Base-by-base conservation (phyloP, 1,140 invertebrate genomes). In the Parapsyche elsis region DNA sequence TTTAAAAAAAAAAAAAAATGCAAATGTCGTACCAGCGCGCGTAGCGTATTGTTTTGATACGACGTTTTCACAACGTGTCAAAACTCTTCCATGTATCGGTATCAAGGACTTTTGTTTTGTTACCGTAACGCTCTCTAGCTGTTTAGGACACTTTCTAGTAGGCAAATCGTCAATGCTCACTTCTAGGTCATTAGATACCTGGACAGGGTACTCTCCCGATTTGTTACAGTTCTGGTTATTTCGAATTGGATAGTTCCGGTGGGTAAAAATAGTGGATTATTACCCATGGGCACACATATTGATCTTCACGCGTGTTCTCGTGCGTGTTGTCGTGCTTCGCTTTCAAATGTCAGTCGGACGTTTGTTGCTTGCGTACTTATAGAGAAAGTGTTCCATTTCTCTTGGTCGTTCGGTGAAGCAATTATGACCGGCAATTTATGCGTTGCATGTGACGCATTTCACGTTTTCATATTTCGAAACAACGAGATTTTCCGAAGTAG, bases 341-440 rank as follows among this genome's bases (percentile, higher is more conserved):
- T 67, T 67, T 67, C 64, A 67, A 67, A 67, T 26, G 24, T 67
- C 64, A 12, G 64, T 61, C 10, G 64, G 49, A 53, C 49, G 49
- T 53, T 53, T 26, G 64, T 19, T 67, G 24, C 64, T 67, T 23
- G 64, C 64, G 64, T 26, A 67, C 64, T 67, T 67, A 67, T 67
- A 21, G 64, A 26, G 64, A 67, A 67, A 67, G 64, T 67, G 64
- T 67, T 67, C 64, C 64, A 67, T 67, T 67, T 67, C 64, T 26
- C 64, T 12, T 12, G 10, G 49, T 38, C 57, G 49, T 19, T 21
- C 57, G 57, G n/a, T 21, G 57, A n/a, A n/a, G 57, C 16, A 61
- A 61, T 61, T 61, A 61, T 61, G 57, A 61, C 57, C 9, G 57
- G 16, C 57, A 61, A 61, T 61, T 61, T 61, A 21, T 61, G 57